A percentile compares a stretch with the other conserved stretches of the same genome.
phyloP scores from a whole-genome alignment of 2,797 vertebrate genomes.

The Rhynchonycteris naso region DNA sequence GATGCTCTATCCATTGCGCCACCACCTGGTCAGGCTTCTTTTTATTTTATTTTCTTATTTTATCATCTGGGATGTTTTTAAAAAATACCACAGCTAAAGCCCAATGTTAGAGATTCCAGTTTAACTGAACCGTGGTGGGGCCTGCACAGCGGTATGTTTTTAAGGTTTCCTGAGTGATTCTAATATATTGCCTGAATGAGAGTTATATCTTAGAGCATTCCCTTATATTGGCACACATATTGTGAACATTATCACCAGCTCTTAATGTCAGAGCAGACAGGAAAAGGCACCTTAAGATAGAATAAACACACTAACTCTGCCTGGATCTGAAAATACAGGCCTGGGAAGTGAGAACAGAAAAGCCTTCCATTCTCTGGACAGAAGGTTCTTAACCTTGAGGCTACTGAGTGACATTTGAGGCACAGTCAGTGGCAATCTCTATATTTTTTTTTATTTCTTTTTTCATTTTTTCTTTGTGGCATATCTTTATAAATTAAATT shows the following conservation, averaged over 20 bases:
- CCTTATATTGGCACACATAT: background rate
- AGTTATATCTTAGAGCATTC: background rate
- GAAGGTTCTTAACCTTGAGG: background rate
- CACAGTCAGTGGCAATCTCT: background rate
- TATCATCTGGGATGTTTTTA: background rate
- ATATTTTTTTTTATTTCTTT: too few species aligned
- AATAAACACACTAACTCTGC: background rate
- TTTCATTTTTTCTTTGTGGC: too few species aligned
- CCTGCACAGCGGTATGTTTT: background rate
- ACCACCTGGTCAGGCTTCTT: too few species aligned
- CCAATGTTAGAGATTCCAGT: background rate
- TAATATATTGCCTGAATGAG: background rate
- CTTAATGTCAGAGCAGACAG: background rate
- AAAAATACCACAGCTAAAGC: background rate
- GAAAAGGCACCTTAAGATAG: background rate
- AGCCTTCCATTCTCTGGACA: background rate
- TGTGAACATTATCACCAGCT: background rate
- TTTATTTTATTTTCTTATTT: too few species aligned
- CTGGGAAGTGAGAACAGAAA: background rate
- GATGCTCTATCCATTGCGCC: too few species aligned
- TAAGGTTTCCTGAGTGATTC: background rate
- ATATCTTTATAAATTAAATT: too few species aligned
- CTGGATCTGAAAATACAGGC: background rate
- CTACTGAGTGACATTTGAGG: background rate
- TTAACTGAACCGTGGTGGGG: background rate